Evolutionary conservation across 2,797 vertebrate genomes (phyloP), one percentile per base, ranked within the genome.

Genomic region (Phrynocephalus forsythii): DNA sequence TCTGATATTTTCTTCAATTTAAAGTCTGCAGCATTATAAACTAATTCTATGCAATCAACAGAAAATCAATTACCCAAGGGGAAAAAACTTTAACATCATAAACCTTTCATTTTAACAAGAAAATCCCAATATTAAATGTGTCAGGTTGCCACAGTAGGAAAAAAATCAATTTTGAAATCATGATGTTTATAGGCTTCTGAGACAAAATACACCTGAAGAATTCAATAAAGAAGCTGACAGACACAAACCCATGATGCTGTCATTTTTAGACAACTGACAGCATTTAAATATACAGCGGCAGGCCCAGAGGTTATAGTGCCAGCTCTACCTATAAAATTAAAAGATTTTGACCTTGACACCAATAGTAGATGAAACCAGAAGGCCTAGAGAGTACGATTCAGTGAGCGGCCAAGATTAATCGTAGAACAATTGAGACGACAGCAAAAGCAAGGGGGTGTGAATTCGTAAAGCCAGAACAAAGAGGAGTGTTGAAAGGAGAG

Each of bases 291-390:
- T 82, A 96, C 88, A 95, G 92, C 86, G 91, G 63, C 28, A 92
- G 84, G 93, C 87, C 87, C 89, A 88, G 84, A 66, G 91, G 95
- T 96, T 94, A 94, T 0, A 0, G 87, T 87, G 93, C 50, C 79
- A 91, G 85, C 87, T 93, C 91, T 90, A 94, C 93, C 93, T 92
- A 90, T 91, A 95, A 96, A 96, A 96, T 96, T 93, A 96, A 93
- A 96, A 95, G 92, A 96, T 93, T 95, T 92, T 79, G 89, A 96
- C 95, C 96, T 95, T 96, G 95, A 96, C 94, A 94, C 84, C 82
- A 92, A 93, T 88, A 92, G 26, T 0, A 90, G 75, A 90, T 84
- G 90, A 80, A 95, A 91, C 56, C 93, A 93, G 86, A 84, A 86
- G 80, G 87, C 91, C 72, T 88, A 90, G 83, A 94, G 82, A 1